Percentiles rank a stretch among this genome's conserved stretches.
Evolutionary conservation across 2,888 invertebrate species (phyloP).

Genomic region (Agrochola macilenta): DNA sequence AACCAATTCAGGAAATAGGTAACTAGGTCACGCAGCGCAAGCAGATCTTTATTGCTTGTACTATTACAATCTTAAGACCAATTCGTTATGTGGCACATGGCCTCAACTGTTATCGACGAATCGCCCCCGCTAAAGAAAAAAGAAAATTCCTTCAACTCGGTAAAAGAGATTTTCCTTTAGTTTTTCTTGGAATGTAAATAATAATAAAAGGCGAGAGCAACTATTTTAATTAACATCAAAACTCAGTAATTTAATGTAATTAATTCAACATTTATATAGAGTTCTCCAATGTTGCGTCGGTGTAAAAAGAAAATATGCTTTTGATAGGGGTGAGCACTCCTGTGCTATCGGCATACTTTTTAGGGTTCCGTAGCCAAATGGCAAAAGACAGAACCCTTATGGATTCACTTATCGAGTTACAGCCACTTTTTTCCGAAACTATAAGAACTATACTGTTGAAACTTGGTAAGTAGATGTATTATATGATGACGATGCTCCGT

Average conservation of each 20-base stretch:
- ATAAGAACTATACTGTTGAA: no score
- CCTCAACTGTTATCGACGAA: conserved; percentile 25
- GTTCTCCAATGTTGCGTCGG: background rate
- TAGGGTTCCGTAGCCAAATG: no score
- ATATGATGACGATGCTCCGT: no score
- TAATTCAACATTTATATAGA: conserved; percentile 21
- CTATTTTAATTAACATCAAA: conserved; percentile 22
- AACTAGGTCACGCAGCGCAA: conserved; percentile 12
- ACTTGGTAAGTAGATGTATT: no score
- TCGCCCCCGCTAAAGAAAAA: conserved; percentile 3
- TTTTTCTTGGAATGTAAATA: conserved; percentile 14
- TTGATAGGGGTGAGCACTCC: no score
- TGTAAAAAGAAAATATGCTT: no score
- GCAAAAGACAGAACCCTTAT: no score
- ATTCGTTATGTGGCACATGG: conserved; percentile 51
- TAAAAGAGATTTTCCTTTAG: background rate
- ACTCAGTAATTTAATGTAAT: conserved; percentile 1
- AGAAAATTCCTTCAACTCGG: background rate
- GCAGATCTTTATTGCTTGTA: conserved; percentile 41
- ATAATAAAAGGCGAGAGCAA: background rate
- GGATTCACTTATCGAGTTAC: no score
- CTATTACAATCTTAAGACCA: conserved; percentile 39
- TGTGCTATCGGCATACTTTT: background rate
- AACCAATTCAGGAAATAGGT: conserved; percentile 22
- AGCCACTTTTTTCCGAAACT: no score